Conservation (phyloP, 2,797 vertebrate genomes). For the Nyctalus aviator region DNA sequence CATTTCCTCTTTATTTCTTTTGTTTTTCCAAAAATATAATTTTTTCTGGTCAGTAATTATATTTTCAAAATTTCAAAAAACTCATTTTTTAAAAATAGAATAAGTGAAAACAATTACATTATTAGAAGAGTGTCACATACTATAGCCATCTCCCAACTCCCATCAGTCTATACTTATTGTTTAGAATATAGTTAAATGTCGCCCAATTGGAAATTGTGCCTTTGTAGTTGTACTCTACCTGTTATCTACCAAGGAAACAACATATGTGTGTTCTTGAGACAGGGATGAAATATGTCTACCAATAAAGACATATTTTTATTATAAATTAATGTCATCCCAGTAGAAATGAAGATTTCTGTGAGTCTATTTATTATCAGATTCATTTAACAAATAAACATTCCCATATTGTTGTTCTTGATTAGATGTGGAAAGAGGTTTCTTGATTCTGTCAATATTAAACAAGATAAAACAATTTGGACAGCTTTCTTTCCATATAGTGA, state of each 20-base stretch:
- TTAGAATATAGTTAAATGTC: not conserved
- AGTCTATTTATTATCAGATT: conserved; percentile 24
- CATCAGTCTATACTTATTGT: not conserved
- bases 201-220: not conserved
- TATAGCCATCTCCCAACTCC: not conserved
- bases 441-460: conserved; percentile 51
- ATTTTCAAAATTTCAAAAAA: not conserved
- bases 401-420: conserved; percentile 27
- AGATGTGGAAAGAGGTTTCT: conserved; percentile 21
- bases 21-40: not conserved
- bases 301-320: conserved; percentile 39
- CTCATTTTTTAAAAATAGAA: conserved; percentile 16
- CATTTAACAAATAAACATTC: conserved; percentile 42
- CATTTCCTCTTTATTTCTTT: not conserved
- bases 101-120: not conserved
- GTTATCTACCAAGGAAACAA: not conserved
- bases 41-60: not conserved
- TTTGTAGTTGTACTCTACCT: not conserved
- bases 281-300: not conserved
- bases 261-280: not conserved
- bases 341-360: conserved; percentile 48
- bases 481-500: conserved; percentile 5
- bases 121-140: not conserved
- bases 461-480: conserved; percentile 39
- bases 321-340: not conserved